phyloP scores from a whole-genome alignment of 1,140 invertebrate species.

The Danaus plexippus region DNA sequence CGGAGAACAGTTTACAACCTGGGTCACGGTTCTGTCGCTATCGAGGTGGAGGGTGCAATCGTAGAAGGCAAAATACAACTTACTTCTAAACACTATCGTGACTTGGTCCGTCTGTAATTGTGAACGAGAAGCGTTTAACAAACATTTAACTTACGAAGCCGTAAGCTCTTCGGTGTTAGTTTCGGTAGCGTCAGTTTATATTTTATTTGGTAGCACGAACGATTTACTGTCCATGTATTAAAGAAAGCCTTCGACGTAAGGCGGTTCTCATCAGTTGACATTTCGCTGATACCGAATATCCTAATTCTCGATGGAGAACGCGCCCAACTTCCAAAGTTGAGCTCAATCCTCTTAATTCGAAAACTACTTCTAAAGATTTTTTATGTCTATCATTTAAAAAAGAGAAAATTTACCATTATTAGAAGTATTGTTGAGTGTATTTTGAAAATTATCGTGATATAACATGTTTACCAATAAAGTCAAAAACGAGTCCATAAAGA shows the following conservation, averaged over 20 bases:
- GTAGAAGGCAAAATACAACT: conserved; percentile 27
- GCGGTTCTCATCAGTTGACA: conserved; percentile 27
- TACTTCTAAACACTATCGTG: conserved; percentile 52
- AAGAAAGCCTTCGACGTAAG: conserved; percentile 19
- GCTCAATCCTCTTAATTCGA: background rate
- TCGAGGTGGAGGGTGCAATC: conserved; percentile 5
- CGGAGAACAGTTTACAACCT: conserved; percentile 13
- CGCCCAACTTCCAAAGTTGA: conserved; percentile 12
- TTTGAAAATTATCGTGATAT: conserved; percentile 20
- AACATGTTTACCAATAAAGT: conserved; percentile 35
- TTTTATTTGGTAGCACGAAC: conserved; percentile 10
- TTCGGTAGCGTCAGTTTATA: conserved; percentile 3
- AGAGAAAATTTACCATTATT: too few relatives aligned
- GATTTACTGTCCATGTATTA: conserved; percentile 17
- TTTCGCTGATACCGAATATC: conserved; percentile 39
- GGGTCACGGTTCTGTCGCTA: conserved; percentile 5
- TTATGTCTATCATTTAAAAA: too few relatives aligned
- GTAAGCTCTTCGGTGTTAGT: conserved; percentile 11
- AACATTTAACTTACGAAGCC: conserved; percentile 10
- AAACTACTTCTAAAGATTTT: too few relatives aligned
- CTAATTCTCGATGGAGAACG: conserved; percentile 22
- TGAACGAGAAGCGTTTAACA: conserved; percentile 34
- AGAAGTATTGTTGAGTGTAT: too few relatives aligned
- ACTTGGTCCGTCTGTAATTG: conserved; percentile 58
- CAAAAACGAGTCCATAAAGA: conserved; percentile 35